Percentiles rank a stretch among this genome's conserved stretches.
Evolutionary conservation across 2,888 invertebrate species (phyloP).

Genomic region (Archaeoteleia sp.): DNA sequence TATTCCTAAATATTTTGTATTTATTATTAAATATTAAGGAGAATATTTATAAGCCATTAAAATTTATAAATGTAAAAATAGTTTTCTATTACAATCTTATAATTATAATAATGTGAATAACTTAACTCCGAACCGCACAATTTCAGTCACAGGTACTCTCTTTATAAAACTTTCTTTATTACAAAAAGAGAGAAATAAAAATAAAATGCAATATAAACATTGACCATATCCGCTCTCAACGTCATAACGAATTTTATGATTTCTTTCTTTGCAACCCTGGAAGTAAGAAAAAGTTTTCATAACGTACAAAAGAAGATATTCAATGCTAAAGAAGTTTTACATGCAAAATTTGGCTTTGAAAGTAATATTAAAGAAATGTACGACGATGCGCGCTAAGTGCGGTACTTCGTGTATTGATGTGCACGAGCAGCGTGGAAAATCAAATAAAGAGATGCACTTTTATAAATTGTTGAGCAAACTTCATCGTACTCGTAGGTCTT

Average conservation of each 20-base stretch:
- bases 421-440: conserved; percentile 22
- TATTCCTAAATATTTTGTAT: too few relatives aligned
- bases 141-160: too few relatives aligned
- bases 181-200: too few relatives aligned
- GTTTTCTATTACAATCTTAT: too few relatives aligned
- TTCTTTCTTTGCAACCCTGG: background rate
- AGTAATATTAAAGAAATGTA: conserved; percentile 29
- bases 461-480: conserved; percentile 41
- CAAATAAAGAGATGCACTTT: conserved; percentile 21
- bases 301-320: conserved; percentile 4
- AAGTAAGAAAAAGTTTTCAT: background rate
- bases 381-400: conserved; percentile 1
- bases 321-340: conserved; percentile 18
- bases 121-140: too few relatives aligned
- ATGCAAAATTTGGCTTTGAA: conserved; percentile 32
- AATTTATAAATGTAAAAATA: too few relatives aligned
- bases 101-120: too few relatives aligned
- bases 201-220: too few relatives aligned
- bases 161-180: too few relatives aligned
- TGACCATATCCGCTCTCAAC: too few relatives aligned
- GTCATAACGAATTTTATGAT: background rate
- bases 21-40: too few relatives aligned
- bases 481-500: conserved; percentile 32
- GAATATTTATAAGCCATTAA: too few relatives aligned
- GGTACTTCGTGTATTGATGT: conserved; percentile 6